These are phyloP conservation scores for Litocranius walleri DNA, from an alignment of 2,113 vertebrate genomes.

Conservation along the genomic window DNA sequence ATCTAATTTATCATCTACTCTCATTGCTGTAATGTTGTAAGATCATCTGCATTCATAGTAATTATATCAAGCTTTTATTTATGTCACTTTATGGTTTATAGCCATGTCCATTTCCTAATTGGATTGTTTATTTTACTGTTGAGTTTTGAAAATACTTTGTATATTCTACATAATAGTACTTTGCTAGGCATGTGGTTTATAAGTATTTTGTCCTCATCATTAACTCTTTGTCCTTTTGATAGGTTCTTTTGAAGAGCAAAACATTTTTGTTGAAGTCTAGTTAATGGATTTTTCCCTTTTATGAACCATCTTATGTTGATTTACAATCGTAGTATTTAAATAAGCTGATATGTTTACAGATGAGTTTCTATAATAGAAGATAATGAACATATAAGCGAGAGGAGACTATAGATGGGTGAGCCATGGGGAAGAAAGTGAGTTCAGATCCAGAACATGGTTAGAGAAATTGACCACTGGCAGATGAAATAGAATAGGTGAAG, in stretches of 20 bases:
- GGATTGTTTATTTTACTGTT: neutral
- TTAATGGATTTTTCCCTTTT: neutral
- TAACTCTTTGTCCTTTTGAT: neutral
- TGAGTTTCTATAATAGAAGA: neutral
- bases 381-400: accelerated
- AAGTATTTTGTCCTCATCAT: neutral
- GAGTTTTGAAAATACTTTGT: neutral
- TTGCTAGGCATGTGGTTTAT: neutral
- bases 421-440: neutral
- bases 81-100: neutral
- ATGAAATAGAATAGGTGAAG: neutral
- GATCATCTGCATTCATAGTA: neutral
- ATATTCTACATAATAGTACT: neutral
- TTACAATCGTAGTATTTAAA: neutral
- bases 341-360: neutral
- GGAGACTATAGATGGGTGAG: neutral
- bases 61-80: neutral
- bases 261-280: neutral
- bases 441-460: neutral
- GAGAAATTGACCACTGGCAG: neutral
- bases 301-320: neutral
- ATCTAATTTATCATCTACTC: neutral
- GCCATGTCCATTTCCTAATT: neutral
- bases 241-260: neutral
- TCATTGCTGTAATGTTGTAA: neutral